phyloP scores from a whole-genome alignment of 2,888 invertebrate genomes.

The Nomada ruficornis region DNA sequence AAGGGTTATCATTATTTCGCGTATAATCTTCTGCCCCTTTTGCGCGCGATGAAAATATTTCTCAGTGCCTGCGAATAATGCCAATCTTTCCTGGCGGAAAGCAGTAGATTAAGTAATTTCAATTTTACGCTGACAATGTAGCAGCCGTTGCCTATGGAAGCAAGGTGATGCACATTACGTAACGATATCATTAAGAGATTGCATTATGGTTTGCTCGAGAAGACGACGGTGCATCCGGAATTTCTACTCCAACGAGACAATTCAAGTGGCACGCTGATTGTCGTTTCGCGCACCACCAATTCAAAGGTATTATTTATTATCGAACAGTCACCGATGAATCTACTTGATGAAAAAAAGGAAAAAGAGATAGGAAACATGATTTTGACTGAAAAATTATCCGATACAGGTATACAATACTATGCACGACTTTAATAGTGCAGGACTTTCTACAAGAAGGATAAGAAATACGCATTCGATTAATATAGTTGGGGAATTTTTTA shows the following conservation, averaged over 20 bases:
- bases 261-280: slow-evolving; percentile 25
- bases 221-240: background rate
- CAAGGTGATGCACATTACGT: background rate
- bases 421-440: background rate
- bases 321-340: slow-evolving; percentile 13
- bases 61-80: too few relatives aligned
- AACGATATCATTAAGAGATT: slow-evolving; percentile 37
- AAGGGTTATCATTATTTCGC: slow-evolving; percentile 12
- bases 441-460: background rate
- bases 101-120: background rate
- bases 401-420: background rate
- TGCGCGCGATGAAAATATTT: too few relatives aligned
- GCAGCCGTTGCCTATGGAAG: background rate
- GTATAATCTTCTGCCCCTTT: slow-evolving; percentile 4
- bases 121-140: background rate
- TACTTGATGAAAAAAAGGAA: background rate
- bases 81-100: background rate
- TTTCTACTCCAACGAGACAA: background rate
- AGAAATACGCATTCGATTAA: too few relatives aligned
- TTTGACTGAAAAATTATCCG: background rate
- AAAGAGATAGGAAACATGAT: slow-evolving; percentile 2
- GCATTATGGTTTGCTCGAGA: slow-evolving; percentile 18
- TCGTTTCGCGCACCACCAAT: slow-evolving; percentile 24
- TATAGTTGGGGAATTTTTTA: background rate
- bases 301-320: slow-evolving; percentile 41